phyloP scores from a whole-genome alignment of 1,140 invertebrate genomes.

The Drosophila prosaltans region DNA sequence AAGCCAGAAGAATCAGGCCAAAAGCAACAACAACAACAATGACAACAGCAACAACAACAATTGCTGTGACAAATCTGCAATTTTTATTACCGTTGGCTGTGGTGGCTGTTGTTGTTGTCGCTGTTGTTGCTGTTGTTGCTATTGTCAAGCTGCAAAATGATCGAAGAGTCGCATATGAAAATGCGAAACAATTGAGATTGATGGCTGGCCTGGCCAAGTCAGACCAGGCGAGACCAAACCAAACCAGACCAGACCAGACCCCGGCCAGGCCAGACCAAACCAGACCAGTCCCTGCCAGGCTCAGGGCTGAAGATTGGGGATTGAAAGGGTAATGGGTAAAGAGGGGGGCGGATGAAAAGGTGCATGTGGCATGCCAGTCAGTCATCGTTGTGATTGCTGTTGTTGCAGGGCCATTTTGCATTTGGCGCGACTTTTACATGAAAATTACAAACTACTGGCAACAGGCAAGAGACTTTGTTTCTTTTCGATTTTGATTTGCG shows the following conservation, averaged over 20 bases:
- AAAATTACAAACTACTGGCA: slow-evolving; percentile 81
- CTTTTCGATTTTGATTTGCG: slow-evolving; percentile 43
- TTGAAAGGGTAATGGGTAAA: slow-evolving; percentile 16
- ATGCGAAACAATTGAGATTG: slow-evolving; percentile 81
- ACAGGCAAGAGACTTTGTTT: slow-evolving; percentile 42
- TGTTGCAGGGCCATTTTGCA: slow-evolving; percentile 76
- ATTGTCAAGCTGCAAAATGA: slow-evolving; percentile 76
- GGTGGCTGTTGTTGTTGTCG: slow-evolving; percentile 38
- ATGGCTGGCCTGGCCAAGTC: slow-evolving; percentile 49
- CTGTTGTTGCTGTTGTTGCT: slow-evolving; percentile 46
- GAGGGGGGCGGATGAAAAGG: slow-evolving; percentile 36
- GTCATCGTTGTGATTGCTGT: slow-evolving; percentile 26
- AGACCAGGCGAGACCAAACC: slow-evolving; percentile 17
- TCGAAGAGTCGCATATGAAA: slow-evolving; percentile 80
- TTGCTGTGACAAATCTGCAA: slow-evolving; percentile 80
- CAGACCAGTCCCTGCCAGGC: slow-evolving; percentile 50
- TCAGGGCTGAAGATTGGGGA: slow-evolving; percentile 35
- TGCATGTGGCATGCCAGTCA: slow-evolving; percentile 56
- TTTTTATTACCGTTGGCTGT: slow-evolving; percentile 67
- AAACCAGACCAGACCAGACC: not conserved
- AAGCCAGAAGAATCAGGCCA: slow-evolving; percentile 67
- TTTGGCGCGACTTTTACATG: slow-evolving; percentile 79
- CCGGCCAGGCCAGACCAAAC: not conserved
- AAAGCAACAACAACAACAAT: slow-evolving; percentile 12
- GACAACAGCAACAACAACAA: slow-evolving; percentile 47